Evolutionary conservation across 2,113 vertebrate species (phyloP).

Genomic region (Vidua chalybeata): DNA sequence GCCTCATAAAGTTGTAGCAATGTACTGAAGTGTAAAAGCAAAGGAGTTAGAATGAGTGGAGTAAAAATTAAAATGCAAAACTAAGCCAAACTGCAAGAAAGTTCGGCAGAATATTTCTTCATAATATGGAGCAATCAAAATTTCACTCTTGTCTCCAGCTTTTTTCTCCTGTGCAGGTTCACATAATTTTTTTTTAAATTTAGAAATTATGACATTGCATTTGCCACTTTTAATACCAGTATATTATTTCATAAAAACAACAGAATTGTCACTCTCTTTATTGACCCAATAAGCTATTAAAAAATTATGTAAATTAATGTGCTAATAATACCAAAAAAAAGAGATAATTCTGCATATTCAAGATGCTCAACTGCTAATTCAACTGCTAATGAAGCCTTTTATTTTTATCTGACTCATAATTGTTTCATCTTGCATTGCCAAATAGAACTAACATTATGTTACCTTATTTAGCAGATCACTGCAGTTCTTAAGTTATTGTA

Average conservation of each 20-base stretch:
- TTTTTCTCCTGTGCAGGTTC: background rate
- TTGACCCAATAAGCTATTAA: background rate
- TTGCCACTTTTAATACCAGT: background rate
- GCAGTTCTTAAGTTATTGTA: background rate
- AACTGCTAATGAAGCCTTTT: background rate
- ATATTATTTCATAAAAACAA: background rate
- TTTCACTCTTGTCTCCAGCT: background rate
- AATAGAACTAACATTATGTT: background rate
- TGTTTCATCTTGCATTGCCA: background rate
- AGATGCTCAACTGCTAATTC: too few species aligned
- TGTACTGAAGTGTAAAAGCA: background rate
- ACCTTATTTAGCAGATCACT: background rate
- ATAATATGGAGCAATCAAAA: background rate
- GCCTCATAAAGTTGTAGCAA: background rate
- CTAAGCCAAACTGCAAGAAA: constrained; percentile 14
- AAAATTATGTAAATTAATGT: background rate
- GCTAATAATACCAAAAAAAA: background rate
- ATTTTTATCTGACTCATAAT: background rate
- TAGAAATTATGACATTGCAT: background rate
- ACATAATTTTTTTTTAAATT: background rate
- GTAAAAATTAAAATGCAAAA: constrained; percentile 11
- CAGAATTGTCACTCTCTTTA: background rate
- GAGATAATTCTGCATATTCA: background rate
- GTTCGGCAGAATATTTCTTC: background rate
- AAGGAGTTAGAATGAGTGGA: background rate